Evolutionary conservation across 2,113 vertebrate genomes (phyloP).

Genomic region (Engystomops pustulosus): DNA sequence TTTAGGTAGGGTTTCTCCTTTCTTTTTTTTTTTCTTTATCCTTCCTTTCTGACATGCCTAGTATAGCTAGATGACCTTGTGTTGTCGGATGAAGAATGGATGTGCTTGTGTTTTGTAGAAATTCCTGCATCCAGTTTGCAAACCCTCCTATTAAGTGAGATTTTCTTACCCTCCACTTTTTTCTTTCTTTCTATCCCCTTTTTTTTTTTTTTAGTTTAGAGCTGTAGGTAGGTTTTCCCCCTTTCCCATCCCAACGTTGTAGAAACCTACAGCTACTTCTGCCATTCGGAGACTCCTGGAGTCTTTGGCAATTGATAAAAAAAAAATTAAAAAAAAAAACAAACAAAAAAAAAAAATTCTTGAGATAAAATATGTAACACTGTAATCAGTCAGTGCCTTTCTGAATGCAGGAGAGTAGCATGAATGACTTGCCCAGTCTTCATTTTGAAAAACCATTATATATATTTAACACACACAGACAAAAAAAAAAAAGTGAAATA

Average conservation of each 20-base stretch:
- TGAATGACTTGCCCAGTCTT: slow-evolving; percentile 77
- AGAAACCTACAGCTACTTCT: slow-evolving; percentile 71
- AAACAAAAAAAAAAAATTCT: too few species aligned
- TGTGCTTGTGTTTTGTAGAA: slow-evolving; percentile 85
- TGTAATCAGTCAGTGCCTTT: slow-evolving; percentile 79
- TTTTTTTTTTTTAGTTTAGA: neutral
- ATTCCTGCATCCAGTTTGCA: slow-evolving; percentile 80
- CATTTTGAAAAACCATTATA: slow-evolving; percentile 72
- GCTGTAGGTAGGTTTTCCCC: slow-evolving; percentile 74
- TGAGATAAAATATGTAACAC: slow-evolving; percentile 74
- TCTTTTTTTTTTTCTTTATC: slow-evolving; percentile 55
- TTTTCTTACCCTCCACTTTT: slow-evolving; percentile 52
- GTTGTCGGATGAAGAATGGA: slow-evolving; percentile 85
- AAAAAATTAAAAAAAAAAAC: too few species aligned
- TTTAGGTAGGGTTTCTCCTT: slow-evolving; percentile 37
- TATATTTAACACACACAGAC: slow-evolving; percentile 65
- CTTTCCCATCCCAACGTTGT: slow-evolving; percentile 72
- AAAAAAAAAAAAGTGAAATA: slow-evolving; percentile 55
- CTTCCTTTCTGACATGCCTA: slow-evolving; percentile 63
- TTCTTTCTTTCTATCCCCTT: neutral
- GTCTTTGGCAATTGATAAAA: slow-evolving; percentile 73
- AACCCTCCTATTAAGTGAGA: neutral
- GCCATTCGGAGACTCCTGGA: slow-evolving; percentile 76
- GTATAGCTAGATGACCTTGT: slow-evolving; percentile 88
- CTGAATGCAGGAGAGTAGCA: slow-evolving; percentile 80